A percentile compares a stretch with the other conserved stretches of the same genome.
phyloP scores from a whole-genome alignment of 2,797 vertebrate genomes.

The Sebastes steindachneri region DNA sequence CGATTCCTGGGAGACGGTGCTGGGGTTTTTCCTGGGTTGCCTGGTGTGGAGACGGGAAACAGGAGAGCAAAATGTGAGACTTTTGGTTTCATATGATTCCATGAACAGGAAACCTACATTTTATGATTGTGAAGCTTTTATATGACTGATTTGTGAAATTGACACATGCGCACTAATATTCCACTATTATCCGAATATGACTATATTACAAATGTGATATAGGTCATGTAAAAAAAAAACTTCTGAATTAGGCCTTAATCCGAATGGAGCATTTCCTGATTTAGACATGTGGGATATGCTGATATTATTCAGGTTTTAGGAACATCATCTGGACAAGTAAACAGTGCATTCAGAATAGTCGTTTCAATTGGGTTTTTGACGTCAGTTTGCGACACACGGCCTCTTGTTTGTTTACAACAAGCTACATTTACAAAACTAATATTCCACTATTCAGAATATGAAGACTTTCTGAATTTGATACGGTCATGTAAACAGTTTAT shows the following conservation, averaged over 20 bases:
- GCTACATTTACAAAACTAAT: neutral
- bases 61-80: rapidly evolving
- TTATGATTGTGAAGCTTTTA: neutral
- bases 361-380: too few relatives aligned
- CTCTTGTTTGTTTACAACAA: too few relatives aligned
- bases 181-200: too few relatives aligned
- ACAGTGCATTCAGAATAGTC: too few relatives aligned
- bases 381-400: too few relatives aligned
- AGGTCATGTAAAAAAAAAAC: too few relatives aligned
- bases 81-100: neutral
- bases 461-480: neutral
- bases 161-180: neutral
- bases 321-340: too few relatives aligned
- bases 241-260: too few relatives aligned
- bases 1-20: slow-evolving; percentile 92
- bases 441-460: neutral
- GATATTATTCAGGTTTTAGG: too few relatives aligned
- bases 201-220: too few relatives aligned
- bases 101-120: neutral
- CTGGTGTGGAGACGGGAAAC: slow-evolving; percentile 26
- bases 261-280: too few relatives aligned
- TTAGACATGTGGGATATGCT: too few relatives aligned
- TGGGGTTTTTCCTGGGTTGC: slow-evolving; percentile 88
- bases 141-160: neutral
- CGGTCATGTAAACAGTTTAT: neutral